These are phyloP conservation scores for Andrena chrysosceles DNA, from an alignment of 2,888 invertebrate species.

Conservation along the genomic window DNA sequence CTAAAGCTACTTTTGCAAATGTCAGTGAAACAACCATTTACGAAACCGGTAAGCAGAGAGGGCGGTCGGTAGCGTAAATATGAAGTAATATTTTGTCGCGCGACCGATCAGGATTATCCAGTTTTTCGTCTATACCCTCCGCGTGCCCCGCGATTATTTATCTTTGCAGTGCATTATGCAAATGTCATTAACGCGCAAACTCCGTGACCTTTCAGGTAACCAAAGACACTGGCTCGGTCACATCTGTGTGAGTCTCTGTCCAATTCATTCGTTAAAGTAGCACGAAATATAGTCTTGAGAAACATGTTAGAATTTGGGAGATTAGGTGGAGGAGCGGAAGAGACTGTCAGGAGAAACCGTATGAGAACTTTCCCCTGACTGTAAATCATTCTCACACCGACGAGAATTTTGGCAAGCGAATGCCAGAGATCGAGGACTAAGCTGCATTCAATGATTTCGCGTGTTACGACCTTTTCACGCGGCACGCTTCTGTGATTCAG, in stretches of 20 bases:
- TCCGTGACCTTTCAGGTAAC: conserved; percentile 21
- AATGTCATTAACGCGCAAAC: conserved; percentile 29
- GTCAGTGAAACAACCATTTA: conserved; percentile 53
- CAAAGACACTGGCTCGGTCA: background rate
- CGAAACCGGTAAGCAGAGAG: conserved; percentile 46
- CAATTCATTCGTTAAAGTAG: background rate
- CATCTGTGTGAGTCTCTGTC: background rate
- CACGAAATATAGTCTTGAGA: background rate
- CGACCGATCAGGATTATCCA: conserved; percentile 52
- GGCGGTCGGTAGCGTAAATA: conserved; percentile 20
- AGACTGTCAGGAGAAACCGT: background rate
- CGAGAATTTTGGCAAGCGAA: background rate
- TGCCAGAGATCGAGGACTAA: background rate
- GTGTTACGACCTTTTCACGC: no score
- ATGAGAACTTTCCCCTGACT: conserved; percentile 15
- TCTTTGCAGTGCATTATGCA: conserved; percentile 30
- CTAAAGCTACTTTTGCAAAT: conserved; percentile 46
- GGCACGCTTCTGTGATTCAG: no score
- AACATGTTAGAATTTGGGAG: background rate
- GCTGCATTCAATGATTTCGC: background rate
- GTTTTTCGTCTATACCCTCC: conserved; percentile 25
- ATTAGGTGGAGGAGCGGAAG: background rate
- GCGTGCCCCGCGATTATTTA: conserved; percentile 8
- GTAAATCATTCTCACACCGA: background rate
- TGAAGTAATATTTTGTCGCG: conserved; percentile 21